These are phyloP conservation scores for Bucco capensis DNA, from an alignment of 2,113 vertebrate genomes.

Conservation along the genomic window DNA sequence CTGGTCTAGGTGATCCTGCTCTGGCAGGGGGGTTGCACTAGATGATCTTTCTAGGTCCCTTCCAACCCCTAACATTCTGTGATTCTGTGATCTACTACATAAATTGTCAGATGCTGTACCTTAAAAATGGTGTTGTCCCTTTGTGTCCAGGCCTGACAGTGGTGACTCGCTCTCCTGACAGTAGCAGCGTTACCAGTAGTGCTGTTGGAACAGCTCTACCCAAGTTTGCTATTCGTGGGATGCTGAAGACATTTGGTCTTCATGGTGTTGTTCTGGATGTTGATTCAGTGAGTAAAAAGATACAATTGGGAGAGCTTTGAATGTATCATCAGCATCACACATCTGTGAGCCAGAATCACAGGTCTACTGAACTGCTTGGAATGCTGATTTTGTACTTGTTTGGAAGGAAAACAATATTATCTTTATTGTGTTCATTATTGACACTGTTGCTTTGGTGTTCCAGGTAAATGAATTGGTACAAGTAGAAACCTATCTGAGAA, in stretches of 20 bases:
- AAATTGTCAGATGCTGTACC: background rate
- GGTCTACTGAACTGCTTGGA: background rate
- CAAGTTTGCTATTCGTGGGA: conserved; percentile 94
- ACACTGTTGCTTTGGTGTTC: background rate
- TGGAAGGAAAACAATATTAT: fast-evolving
- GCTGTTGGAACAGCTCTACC: conserved; percentile 90
- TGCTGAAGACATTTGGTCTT: conserved; percentile 96
- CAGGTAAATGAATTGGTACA: conserved; percentile 95
- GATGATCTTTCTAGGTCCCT: too few species aligned
- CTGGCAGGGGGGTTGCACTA: too few species aligned
- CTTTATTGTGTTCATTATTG: background rate
- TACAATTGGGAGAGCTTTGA: background rate
- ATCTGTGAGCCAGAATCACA: background rate
- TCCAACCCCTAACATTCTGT: too few species aligned
- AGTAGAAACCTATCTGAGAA: conserved; percentile 94
- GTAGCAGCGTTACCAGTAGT: conserved; percentile 88
- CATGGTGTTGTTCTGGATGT: conserved; percentile 96
- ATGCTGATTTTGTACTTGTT: background rate
- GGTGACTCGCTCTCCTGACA: conserved; percentile 93
- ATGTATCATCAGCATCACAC: background rate
- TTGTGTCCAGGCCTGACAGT: conserved; percentile 85
- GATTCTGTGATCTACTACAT: background rate
- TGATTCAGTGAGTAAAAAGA: conserved; percentile 91
- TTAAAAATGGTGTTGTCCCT: background rate
- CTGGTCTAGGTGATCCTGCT: too few species aligned